These are phyloP conservation scores for Callinectes sapidus DNA, from an alignment of 2,888 invertebrate species.

Conservation along the genomic window DNA sequence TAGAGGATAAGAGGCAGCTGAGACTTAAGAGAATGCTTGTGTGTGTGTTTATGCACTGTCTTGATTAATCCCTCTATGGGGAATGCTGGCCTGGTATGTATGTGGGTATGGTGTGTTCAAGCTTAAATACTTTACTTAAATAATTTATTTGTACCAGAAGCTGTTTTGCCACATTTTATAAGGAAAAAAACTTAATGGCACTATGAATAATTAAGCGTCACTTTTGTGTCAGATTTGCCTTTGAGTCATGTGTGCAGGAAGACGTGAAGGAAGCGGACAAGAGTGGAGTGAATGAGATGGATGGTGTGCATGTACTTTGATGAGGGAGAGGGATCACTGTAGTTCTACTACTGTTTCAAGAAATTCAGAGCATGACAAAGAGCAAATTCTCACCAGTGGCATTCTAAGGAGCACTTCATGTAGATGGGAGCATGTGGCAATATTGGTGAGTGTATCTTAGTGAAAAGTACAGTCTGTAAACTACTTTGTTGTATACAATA, in stretches of 20 bases:
- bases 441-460: slow-evolving; percentile 23
- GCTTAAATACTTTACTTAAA: background rate
- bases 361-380: slow-evolving; percentile 4
- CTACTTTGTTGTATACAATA: slow-evolving; percentile 53
- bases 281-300: background rate
- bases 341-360: background rate
- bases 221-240: background rate
- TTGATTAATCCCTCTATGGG: too few species aligned
- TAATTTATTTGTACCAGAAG: background rate
- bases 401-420: slow-evolving; percentile 28
- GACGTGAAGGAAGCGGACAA: background rate
- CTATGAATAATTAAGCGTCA: background rate
- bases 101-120: background rate
- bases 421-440: background rate
- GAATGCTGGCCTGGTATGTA: background rate
- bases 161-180: background rate
- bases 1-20: too few species aligned
- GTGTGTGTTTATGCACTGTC: too few species aligned
- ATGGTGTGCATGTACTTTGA: background rate
- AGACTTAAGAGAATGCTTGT: background rate
- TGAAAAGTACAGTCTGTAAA: slow-evolving; percentile 42
- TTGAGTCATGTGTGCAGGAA: background rate
- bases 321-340: background rate
- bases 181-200: background rate
- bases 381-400: background rate